These are phyloP conservation scores for Mionectes macconnelli DNA, from an alignment of 2,113 vertebrate genomes.

Conservation along the genomic window DNA sequence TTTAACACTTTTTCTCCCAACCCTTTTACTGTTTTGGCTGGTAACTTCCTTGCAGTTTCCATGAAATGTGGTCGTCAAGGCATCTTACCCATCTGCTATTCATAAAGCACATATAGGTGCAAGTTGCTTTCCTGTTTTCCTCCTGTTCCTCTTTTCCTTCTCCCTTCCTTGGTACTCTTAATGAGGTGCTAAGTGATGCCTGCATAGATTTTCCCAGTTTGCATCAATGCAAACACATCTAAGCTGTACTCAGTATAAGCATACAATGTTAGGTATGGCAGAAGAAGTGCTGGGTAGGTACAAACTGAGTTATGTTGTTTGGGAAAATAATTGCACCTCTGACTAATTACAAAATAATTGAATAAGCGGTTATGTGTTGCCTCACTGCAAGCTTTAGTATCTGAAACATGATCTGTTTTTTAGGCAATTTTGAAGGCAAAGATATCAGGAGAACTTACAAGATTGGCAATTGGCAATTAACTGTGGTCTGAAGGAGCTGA, in stretches of 20 bases:
- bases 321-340: background rate
- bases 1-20: background rate
- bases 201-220: background rate
- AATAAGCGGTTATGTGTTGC: background rate
- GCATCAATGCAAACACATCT: background rate
- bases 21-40: background rate
- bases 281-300: background rate
- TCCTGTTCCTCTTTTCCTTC: background rate
- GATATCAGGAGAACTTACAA: background rate
- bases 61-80: background rate
- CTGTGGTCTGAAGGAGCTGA: background rate
- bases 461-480: background rate
- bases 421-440: background rate
- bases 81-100: fast-evolving
- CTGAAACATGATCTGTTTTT: background rate
- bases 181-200: background rate
- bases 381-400: background rate
- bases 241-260: background rate
- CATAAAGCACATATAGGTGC: background rate
- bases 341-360: background rate
- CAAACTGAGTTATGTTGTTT: background rate
- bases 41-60: background rate
- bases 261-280: background rate
- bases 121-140: background rate
- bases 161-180: background rate